Evolutionary conservation across 1,140 invertebrate species (phyloP).

Genomic region (Psilanteris sp.): DNA sequence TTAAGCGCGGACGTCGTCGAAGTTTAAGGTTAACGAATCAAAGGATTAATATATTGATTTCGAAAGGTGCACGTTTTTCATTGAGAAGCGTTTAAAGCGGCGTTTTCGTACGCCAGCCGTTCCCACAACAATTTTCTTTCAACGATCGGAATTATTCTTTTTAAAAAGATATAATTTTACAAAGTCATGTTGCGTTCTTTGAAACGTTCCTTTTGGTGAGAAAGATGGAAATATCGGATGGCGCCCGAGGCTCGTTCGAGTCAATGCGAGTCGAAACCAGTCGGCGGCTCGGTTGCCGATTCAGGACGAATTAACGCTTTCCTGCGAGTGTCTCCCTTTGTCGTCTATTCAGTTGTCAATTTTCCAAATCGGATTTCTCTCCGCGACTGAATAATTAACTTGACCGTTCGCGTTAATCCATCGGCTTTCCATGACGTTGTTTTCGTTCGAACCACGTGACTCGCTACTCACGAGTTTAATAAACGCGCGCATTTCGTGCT

Average conservation of each 20-base stretch:
- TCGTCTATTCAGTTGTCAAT: conserved; percentile 46
- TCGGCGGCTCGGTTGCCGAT: conserved; percentile 7
- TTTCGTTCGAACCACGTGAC: conserved; percentile 4
- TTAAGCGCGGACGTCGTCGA: too few species aligned
- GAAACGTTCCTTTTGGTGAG: conserved; percentile 6
- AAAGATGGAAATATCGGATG: conserved; percentile 26
- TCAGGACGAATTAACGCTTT: conserved; percentile 30
- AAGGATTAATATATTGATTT: too few species aligned
- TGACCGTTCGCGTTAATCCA: conserved; percentile 16
- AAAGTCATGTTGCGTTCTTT: conserved; percentile 30
- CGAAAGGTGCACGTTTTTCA: too few species aligned
- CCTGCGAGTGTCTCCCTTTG: conserved; percentile 34
- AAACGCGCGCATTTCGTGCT: too few species aligned
- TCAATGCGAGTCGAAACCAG: conserved; percentile 31
- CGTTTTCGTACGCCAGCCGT: background rate
- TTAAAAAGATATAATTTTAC: conserved; percentile 15
- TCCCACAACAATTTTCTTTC: conserved; percentile 25
- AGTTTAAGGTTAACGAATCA: too few species aligned
- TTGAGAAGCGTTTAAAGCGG: background rate
- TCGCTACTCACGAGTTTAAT: too few species aligned
- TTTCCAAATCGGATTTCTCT: conserved; percentile 40
- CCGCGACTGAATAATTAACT: conserved; percentile 30
- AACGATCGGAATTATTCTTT: conserved; percentile 12
- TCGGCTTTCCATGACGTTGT: conserved; percentile 10
- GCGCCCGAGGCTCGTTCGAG: conserved; percentile 12